Evolutionary conservation across 2,797 vertebrate species (phyloP).

Genomic region (Oreonectes daqikongensis): DNA sequence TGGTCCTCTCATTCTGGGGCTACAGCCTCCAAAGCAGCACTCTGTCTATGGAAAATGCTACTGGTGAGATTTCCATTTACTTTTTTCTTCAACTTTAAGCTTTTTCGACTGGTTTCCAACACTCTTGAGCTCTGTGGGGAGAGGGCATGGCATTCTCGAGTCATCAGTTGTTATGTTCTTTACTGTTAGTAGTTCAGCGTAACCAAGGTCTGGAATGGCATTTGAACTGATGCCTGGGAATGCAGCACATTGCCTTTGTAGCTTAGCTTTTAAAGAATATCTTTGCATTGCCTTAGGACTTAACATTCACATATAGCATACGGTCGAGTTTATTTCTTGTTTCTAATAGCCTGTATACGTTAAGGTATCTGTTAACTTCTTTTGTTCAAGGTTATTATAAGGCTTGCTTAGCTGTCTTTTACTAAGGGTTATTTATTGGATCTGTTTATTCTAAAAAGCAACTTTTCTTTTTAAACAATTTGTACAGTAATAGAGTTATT

Average conservation of each 20-base stretch:
- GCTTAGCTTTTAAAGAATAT: slow-evolving; percentile 10
- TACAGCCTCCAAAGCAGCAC: slow-evolving; percentile 67
- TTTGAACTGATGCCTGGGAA: slow-evolving; percentile 4
- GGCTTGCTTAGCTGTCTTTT: background rate
- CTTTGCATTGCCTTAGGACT: background rate
- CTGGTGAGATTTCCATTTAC: slow-evolving; percentile 70
- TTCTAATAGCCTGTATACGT: background rate
- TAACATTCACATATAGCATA: background rate
- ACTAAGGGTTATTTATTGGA: background rate
- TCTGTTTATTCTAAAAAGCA: background rate
- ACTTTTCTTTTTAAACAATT: background rate
- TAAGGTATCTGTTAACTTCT: background rate
- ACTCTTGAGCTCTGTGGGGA: slow-evolving; percentile 3
- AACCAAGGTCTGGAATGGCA: slow-evolving; percentile 7
- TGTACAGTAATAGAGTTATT: background rate
- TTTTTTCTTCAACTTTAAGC: slow-evolving; percentile 52
- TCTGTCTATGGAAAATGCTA: slow-evolving; percentile 66
- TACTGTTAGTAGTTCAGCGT: background rate
- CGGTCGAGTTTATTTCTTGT: background rate
- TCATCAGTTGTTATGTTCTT: slow-evolving; percentile 30
- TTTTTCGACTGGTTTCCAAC: slow-evolving; percentile 11
- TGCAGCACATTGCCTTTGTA: slow-evolving; percentile 2
- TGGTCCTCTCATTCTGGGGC: slow-evolving; percentile 72
- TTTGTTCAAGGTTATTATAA: background rate
- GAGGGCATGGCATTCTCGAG: slow-evolving; percentile 9